Base-by-base conservation (phyloP, 2,797 vertebrate species). In the Benthosema pterotum region DNA sequence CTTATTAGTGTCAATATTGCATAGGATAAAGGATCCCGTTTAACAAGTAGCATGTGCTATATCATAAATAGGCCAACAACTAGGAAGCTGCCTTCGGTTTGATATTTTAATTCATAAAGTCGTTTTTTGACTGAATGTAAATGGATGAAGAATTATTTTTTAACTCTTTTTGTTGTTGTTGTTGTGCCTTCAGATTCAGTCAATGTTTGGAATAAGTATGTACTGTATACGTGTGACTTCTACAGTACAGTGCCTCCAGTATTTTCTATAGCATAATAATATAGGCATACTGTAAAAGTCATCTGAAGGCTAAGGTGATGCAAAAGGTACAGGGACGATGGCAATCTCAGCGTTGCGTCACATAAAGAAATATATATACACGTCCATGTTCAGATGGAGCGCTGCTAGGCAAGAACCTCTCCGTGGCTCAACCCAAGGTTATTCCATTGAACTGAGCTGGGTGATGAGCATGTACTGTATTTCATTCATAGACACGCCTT, bases 331-430 rank as follows among this genome's bases (percentile, higher is more conserved):
- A 69, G 25, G 18, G 59, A 65, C 45, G 59, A 85, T 79, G 72
- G 72, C 79, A 80, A 80, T 79, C 69, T 74, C 60, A 58, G 38
- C 56, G 49, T 67, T 63, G 53, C 0, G 25, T 70, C 46, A 55
- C 45, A 46, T n/a, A 46, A 46, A n/a, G 13, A 46, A 9, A 72
- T 52, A 56, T 28, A 38, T 60, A n/a, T 18, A n/a, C n/a, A n/a
- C n/a, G 15, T 9, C 66, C 15, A 50, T 25, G 65, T 65, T 72
- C 43, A 51, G 65, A 52, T 50, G 65, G 43, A 15, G 14, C 5
- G 69, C 67, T 14, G 57, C 72, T 52, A 48, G 17, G 25, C 60
- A 57, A 17, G 28, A 9, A 6, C 12, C n/a, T 19, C 42, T 28
- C 17, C 5, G 50, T 25, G 65, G 65, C 69, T 70, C 52, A 52